Conservation (phyloP, 2,113 vertebrate species). For the Daboia siamensis region DNA sequence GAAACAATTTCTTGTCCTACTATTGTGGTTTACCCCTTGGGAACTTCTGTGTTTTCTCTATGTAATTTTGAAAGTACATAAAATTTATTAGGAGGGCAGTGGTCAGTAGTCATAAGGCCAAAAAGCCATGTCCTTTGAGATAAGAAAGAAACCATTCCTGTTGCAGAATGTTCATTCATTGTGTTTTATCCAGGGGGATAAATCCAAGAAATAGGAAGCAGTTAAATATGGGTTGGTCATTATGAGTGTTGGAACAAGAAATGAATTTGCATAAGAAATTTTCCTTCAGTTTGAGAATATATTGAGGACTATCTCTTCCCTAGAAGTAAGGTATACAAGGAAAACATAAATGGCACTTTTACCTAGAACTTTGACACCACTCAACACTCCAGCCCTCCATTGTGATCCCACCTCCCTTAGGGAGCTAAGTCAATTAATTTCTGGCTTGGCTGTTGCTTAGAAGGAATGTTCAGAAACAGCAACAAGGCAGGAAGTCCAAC, state of each 20-base stretch:
- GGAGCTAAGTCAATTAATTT: not conserved
- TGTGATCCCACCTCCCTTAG: not conserved
- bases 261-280: not conserved
- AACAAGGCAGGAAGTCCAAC: not conserved
- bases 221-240: not conserved
- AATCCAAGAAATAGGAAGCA: not conserved
- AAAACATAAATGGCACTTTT: not conserved
- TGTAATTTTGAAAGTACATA: not conserved
- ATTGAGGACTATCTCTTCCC: not conserved
- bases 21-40: not conserved
- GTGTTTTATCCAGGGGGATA: not conserved
- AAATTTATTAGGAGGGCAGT: not conserved
- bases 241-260: not conserved
- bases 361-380: not conserved
- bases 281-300: not conserved
- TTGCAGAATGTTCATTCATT: not conserved
- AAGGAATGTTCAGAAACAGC: not conserved
- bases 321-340: not conserved
- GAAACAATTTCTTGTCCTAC: not conserved
- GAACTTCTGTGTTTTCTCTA: not conserved
- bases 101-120: not conserved
- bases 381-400: no score
- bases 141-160: not conserved
- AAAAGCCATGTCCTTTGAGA: not conserved
- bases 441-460: not conserved